These are phyloP conservation scores for Oncorhynchus keta DNA, from an alignment of 2,113 vertebrate genomes.

Conservation along the genomic window DNA sequence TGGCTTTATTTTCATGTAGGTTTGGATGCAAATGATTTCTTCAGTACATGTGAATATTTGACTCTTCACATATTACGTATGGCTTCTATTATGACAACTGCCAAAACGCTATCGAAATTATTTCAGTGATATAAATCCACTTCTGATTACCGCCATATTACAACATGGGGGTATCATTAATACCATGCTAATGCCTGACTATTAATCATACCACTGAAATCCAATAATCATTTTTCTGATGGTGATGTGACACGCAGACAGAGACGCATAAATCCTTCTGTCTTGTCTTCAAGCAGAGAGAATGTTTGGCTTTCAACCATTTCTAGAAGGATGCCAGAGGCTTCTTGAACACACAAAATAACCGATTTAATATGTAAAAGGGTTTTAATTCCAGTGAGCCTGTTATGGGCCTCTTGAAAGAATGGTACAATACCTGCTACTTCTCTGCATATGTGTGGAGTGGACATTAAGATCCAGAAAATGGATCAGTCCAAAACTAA, in stretches of 20 bases:
- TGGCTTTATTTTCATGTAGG: not conserved
- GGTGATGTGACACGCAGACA: conserved; percentile 75
- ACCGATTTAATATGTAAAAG: conserved; percentile 70
- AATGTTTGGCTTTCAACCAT: conserved; percentile 73
- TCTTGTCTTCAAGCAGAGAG: conserved; percentile 66
- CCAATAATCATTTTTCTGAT: conserved; percentile 73
- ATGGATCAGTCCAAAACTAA: too few species aligned
- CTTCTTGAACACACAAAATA: conserved; percentile 73
- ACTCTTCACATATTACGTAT: too few species aligned
- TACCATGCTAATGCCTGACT: conserved; percentile 68
- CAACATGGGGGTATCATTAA: conserved; percentile 64
- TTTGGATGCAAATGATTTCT: too few species aligned
- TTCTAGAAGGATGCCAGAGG: conserved; percentile 56
- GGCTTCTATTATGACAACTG: not conserved
- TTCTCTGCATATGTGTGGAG: not conserved
- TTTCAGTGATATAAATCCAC: conserved; percentile 57
- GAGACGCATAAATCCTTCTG: conserved; percentile 76
- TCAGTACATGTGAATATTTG: too few species aligned
- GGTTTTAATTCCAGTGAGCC: conserved; percentile 70
- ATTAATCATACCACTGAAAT: conserved; percentile 71
- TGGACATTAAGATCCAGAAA: not conserved
- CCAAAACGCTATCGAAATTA: conserved; percentile 23
- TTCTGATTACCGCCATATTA: conserved; percentile 63
- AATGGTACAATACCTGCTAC: conserved; percentile 36
- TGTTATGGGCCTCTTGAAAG: conserved; percentile 26